A percentile compares a stretch with the other conserved stretches of the same genome.
These are phyloP conservation scores for Ooceraea biroi DNA, from an alignment of 1,140 invertebrate species.

Conservation along the genomic window DNA sequence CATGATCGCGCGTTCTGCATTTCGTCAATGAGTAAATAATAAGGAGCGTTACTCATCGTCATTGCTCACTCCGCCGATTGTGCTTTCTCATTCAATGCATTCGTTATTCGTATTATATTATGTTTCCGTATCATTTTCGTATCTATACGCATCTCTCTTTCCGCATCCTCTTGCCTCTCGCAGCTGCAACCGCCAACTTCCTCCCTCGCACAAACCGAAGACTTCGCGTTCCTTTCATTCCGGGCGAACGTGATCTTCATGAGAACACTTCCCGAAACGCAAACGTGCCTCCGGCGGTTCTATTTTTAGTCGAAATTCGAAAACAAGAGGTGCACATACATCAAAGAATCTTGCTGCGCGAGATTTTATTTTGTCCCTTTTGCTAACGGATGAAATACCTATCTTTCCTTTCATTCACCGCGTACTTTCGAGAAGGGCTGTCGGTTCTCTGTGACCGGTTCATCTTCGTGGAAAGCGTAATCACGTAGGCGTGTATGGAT, in stretches of 20 bases:
- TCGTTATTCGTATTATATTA: not conserved
- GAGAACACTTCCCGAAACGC: not conserved
- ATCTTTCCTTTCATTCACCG: conserved; percentile 19
- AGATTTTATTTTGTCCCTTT: conserved; percentile 23
- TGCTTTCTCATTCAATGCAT: not conserved
- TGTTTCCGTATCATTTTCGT: not conserved
- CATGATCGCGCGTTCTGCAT: not conserved
- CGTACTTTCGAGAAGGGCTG: not conserved
- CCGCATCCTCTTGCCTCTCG: not conserved
- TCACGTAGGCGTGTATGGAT: not conserved
- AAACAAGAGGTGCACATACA: not conserved
- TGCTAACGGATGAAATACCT: not conserved
- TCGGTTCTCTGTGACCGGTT: not conserved
- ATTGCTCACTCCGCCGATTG: not conserved
- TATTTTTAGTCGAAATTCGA: conserved; percentile 33
- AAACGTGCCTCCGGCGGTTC: not conserved
- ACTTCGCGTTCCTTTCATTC: conserved; percentile 19
- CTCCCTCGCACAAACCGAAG: conserved; percentile 32
- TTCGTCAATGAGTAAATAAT: conserved; percentile 25
- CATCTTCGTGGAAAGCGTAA: not conserved
- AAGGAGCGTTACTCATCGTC: not conserved
- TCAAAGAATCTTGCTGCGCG: not conserved
- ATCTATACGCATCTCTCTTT: not conserved
- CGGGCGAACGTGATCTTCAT: conserved; percentile 11
- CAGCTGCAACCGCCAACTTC: not conserved